Evolutionary conservation across 2,797 vertebrate genomes (phyloP), one percentile per base, ranked within the genome.

Genomic region (Lutjanus argentimaculatus): DNA sequence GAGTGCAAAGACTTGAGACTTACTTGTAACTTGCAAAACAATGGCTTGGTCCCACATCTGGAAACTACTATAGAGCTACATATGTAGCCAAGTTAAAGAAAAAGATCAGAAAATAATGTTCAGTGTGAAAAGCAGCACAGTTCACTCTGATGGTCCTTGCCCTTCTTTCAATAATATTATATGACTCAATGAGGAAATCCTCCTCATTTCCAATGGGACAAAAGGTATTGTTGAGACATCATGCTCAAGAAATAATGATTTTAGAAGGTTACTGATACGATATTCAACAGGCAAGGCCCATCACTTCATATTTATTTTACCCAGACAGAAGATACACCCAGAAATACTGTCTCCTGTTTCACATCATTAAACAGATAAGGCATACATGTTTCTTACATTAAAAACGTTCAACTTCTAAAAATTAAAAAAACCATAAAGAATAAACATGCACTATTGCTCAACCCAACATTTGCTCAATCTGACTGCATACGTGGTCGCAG

Each of bases 311-410:
- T 63, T 80, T 74, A 83, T 71, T 78, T 79, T 40, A 42, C 56
- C 14, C 65, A 79, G 48, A 71, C 48, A 79, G 65, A 58, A 72
- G 73, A 80, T 21, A 13, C 57, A 62, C 48, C 57, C 49, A 67
- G 51, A 70, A 91, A 85, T 72, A 68, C 79, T 49, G 59, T 82
- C 53, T 74, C 71, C 64, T 65, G 55, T 69, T 80, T 62, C 78
- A 86, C 72, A 55, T 70, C 8, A 75, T 85, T 76, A 55, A 84
- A 86, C 73, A 79, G 52, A 84, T 86, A 89, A 89, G 84, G 90
- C 85, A 84, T 52, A 88, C 65, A 76, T 51, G 72, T 79, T 80
- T 69, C 48, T 69, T 56, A 80, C 49, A 68, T 85, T 71, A 67
- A 86, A 85, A 75, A 75, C 2, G 12, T 75, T 71, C 42, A 80